Evolutionary conservation across 2,888 invertebrate genomes (phyloP).

Genomic region (Sialis fuliginosa): DNA sequence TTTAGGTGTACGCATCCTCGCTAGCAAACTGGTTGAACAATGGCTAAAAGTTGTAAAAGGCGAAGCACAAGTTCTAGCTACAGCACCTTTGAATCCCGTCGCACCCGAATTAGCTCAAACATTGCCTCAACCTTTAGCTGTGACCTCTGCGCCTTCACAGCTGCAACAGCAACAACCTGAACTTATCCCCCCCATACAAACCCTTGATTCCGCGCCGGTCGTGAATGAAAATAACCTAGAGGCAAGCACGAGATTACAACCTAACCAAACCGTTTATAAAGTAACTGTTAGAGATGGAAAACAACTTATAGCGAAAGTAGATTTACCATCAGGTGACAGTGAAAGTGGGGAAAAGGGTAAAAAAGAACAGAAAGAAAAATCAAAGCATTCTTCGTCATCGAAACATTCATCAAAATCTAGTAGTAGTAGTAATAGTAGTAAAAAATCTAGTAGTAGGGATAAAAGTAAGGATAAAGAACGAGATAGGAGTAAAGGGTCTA

Average conservation of each 20-base stretch:
- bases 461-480: slow-evolving; percentile 18
- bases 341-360: slow-evolving; percentile 14
- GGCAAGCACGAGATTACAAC: too few relatives aligned
- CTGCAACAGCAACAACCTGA: too few relatives aligned
- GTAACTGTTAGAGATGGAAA: slow-evolving; percentile 56
- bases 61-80: slow-evolving; percentile 21
- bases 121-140: too few relatives aligned
- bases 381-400: slow-evolving; percentile 6
- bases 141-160: too few relatives aligned
- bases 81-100: neutral
- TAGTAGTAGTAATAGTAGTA: slow-evolving; percentile 15
- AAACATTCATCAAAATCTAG: slow-evolving; percentile 1
- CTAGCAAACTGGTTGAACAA: slow-evolving; percentile 68
- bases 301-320: slow-evolving; percentile 35
- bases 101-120: too few relatives aligned
- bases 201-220: too few relatives aligned
- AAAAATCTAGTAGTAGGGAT: slow-evolving; percentile 22
- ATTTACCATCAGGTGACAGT: slow-evolving; percentile 7
- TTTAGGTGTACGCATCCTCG: slow-evolving; percentile 58
- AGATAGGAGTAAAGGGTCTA: slow-evolving; percentile 17
- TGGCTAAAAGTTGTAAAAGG: slow-evolving; percentile 83
- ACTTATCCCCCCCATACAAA: too few relatives aligned
- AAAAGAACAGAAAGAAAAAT: slow-evolving; percentile 22
- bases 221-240: too few relatives aligned
- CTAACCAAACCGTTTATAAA: slow-evolving; percentile 27